Conservation (phyloP, 2,888 invertebrate species). For the Sphaerophoria taeniata region DNA sequence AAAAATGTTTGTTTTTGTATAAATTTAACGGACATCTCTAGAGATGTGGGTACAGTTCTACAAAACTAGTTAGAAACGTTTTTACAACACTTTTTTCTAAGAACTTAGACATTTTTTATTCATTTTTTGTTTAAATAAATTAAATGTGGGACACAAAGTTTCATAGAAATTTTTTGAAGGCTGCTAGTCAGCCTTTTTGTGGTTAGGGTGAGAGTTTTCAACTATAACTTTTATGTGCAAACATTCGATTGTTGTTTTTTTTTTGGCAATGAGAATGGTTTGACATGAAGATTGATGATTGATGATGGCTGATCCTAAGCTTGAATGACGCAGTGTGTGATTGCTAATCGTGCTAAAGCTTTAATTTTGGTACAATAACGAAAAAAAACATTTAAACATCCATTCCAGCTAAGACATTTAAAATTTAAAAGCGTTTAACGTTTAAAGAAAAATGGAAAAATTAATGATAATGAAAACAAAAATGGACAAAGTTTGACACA, state of each 20-base stretch:
- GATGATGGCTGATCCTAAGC: constrained; percentile 17
- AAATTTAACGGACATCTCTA: constrained; percentile 53
- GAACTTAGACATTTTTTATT: constrained; percentile 12
- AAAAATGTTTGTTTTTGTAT: constrained; percentile 55
- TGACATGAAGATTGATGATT: constrained; percentile 31
- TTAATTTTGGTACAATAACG: constrained; percentile 16
- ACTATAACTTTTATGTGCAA: constrained; percentile 53
- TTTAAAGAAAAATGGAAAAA: background rate
- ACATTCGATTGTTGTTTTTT: constrained; percentile 46
- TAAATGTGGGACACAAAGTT: background rate
- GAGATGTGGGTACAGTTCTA: constrained; percentile 59
- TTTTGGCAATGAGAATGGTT: constrained; percentile 43
- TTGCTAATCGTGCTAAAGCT: constrained; percentile 47
- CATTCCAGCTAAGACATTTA: background rate
- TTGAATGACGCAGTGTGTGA: constrained; percentile 52
- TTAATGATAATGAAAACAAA: background rate
- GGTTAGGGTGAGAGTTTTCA: constrained; percentile 49
- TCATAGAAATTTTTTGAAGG: constrained; percentile 22
- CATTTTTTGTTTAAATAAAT: background rate
- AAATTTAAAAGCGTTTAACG: background rate
- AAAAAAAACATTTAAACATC: constrained; percentile 20
- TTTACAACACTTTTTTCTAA: constrained; percentile 63
- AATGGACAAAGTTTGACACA: too few species aligned
- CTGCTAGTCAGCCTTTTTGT: constrained; percentile 57
- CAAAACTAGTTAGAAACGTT: constrained; percentile 67